These are phyloP conservation scores for Lissonota sp. DNA, from an alignment of 2,888 invertebrate species.

Conservation along the genomic window DNA sequence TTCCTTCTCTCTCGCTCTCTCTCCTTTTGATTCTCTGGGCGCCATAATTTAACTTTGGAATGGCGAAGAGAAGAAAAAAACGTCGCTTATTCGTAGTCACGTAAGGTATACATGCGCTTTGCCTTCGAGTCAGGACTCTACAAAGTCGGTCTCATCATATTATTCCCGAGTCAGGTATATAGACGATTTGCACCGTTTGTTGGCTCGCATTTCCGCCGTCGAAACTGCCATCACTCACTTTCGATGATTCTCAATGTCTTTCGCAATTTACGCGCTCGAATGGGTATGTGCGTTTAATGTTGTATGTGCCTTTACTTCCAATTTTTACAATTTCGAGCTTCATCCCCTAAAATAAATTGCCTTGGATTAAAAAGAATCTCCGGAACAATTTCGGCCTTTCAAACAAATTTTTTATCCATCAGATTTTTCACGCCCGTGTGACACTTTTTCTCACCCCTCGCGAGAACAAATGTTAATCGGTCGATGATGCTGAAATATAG, in stretches of 20 bases:
- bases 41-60: slow-evolving; percentile 9
- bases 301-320: no score
- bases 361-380: no score
- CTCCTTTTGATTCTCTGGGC: background rate
- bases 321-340: no score
- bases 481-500: no score
- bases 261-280: background rate
- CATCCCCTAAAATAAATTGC: no score
- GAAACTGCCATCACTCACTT: slow-evolving; percentile 64
- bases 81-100: slow-evolving; percentile 60
- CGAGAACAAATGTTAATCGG: no score
- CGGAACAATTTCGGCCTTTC: no score
- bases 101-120: slow-evolving; percentile 6
- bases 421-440: no score
- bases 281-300: no score
- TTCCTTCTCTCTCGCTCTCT: slow-evolving; percentile 12
- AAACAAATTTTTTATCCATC: no score
- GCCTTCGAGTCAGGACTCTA: background rate
- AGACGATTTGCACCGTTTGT: slow-evolving; percentile 69
- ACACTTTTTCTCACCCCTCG: no score
- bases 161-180: slow-evolving; percentile 26
- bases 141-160: slow-evolving; percentile 32
- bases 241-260: slow-evolving; percentile 40
- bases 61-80: slow-evolving; percentile 19
- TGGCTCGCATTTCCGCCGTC: slow-evolving; percentile 60